Evolutionary conservation across 2,113 vertebrate genomes (phyloP).

Genomic region (Podiceps cristatus): DNA sequence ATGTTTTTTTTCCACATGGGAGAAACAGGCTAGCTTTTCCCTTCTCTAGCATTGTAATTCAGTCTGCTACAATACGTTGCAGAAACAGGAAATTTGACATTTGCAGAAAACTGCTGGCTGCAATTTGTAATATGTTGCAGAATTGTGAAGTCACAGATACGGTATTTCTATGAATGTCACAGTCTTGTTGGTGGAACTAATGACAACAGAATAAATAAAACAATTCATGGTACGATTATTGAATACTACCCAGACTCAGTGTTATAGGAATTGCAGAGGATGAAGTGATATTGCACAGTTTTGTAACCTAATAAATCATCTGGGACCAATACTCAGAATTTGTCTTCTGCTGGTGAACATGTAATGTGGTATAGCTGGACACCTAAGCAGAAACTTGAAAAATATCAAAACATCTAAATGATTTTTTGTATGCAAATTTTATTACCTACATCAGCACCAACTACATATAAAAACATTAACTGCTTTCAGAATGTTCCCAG

Average conservation of each 20-base stretch:
- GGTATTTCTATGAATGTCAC: conserved; percentile 22
- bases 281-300: background rate
- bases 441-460: background rate
- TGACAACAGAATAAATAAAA: background rate
- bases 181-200: conserved; percentile 31
- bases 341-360: background rate
- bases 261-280: conserved; percentile 2
- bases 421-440: background rate
- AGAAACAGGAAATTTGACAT: background rate
- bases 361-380: background rate
- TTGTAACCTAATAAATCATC: background rate
- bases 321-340: background rate
- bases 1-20: background rate
- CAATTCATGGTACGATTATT: conserved; percentile 7
- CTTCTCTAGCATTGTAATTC: background rate
- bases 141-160: conserved; percentile 24
- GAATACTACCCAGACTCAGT: background rate
- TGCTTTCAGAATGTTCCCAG: background rate
- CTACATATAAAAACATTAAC: background rate
- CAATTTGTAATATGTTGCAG: background rate
- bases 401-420: background rate
- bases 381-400: background rate
- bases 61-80: background rate
- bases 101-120: background rate
- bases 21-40: background rate